Base-by-base conservation (phyloP, 1,140 invertebrate species). In the Stegodyphus mimosarum region DNA sequence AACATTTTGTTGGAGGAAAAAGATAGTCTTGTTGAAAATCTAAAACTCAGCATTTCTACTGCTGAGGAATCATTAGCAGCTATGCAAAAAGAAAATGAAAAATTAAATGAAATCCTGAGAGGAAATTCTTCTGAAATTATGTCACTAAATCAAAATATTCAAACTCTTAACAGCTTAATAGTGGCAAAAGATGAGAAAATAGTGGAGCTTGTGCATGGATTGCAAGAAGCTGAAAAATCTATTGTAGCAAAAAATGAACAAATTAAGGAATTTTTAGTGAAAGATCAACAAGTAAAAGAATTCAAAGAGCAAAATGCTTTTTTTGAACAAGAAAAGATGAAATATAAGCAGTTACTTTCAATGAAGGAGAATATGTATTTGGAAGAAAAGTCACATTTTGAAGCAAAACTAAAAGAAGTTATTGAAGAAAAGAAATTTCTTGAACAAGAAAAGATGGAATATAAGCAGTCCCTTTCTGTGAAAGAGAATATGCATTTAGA, bases 261-360 rank as follows among this genome's bases (percentile, higher is more conserved):
- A 17, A 51, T 72, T 13, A 48, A 33, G 33, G 33, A 33, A 3
- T 1, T 33, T 33, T 33, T 33, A 33, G 33, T 33, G 33, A 33
- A 33, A 33, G 33, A 33, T 33, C 33, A 33, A 33, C 33, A 33
- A 33, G 33, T 48, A 6, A 7, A 70, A 6, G 6, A 72, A 17
- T 7, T 71, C 71, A 64, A 51, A 52, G 53, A 85, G 13, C 64
- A 77, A 71, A 71, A 85, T 77, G 49, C 17, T 60, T 7, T 77
- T 63, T 18, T 71, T 60, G 74, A 76, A 17, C 48, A 71, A 6
- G 74, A 85, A 71, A 72, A 48, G 63, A 71, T 33, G 33, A 3
- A 33, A 33, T 33, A 33, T 33, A 33, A 33, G 33, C 33, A 33
- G 33, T 33, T 33, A 33, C 33, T 33, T 33, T 33, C 33, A 33